Base-by-base conservation (phyloP, 2,113 vertebrate genomes). In the Tetraodon nigroviridis region DNA sequence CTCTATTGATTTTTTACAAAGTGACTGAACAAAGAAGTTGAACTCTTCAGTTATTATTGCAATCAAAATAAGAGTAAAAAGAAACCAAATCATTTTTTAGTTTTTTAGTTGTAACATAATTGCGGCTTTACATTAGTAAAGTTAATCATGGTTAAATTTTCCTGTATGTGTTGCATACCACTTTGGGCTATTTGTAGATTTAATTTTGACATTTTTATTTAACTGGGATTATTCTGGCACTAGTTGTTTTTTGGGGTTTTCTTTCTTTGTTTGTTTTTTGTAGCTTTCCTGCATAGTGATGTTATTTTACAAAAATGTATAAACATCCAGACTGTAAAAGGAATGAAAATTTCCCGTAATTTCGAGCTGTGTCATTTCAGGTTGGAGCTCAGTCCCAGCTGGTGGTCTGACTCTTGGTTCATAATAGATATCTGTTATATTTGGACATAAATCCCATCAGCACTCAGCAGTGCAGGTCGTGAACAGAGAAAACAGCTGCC, bases 401-500 rank as follows among this genome's bases (percentile, higher is more conserved):
- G 46, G n/a, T 47, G 20, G 29, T 29, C 24, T 59, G 56, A 55
- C 50, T 55, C 29, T 15, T 54, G 47, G 61, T 67, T 82, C 44
- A 50, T 24, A 69, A 60, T 48, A 64, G 19, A 53, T 53, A 62
- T 63, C 10, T 67, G 21, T 67, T 58, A 27, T 37, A 55, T 61
- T 55, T 54, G 46, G 58, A 61, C 50, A 58, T 59, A 64, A 73
- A 67, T 61, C 50, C 56, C 18, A 52, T 60, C 53, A 59, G 55
- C 50, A 40, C 45, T 51, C 19, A 61, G 15, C 52, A 58, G 55
- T 2, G 5, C 63, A 40, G 22, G 57, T 60, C 60, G 41, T 41
- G 40, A 64, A 55, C 70, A 65, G 52, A 59, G 22, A 68, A 59
- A 76, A 68, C 63, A 64, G 50, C 57, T 76, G 65, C 45, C 62